phyloP scores from a whole-genome alignment of 2,888 invertebrate species.

The Dicycla oo region DNA sequence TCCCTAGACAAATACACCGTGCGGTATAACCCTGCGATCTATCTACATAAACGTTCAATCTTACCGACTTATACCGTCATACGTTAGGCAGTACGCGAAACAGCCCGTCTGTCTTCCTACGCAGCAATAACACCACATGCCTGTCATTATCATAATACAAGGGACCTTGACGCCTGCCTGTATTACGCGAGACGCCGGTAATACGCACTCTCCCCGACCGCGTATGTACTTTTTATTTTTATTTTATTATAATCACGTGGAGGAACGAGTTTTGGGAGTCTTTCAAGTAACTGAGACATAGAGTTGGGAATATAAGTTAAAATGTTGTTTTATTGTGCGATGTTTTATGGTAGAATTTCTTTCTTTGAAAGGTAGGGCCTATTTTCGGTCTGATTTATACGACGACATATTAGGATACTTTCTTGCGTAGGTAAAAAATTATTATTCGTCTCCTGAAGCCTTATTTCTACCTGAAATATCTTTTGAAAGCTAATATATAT shows the following conservation, averaged over 20 bases:
- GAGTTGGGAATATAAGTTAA: slow-evolving; percentile 40
- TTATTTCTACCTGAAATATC: slow-evolving; percentile 17
- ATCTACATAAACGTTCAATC: slow-evolving; percentile 62
- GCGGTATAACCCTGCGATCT: slow-evolving; percentile 32
- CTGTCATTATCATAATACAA: slow-evolving; percentile 60
- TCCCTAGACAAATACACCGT: slow-evolving; percentile 47
- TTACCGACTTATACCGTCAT: slow-evolving; percentile 36
- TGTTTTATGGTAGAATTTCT: slow-evolving; percentile 20
- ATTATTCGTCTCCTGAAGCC: slow-evolving; percentile 19
- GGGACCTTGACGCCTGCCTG: slow-evolving; percentile 52
- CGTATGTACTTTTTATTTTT: slow-evolving; percentile 54
- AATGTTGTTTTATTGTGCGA: slow-evolving; percentile 48
- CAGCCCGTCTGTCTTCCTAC: slow-evolving; percentile 34
- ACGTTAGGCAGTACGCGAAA: slow-evolving; percentile 34
- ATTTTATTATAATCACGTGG: slow-evolving; percentile 53
- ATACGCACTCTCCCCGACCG: slow-evolving; percentile 41
- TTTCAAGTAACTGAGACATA: slow-evolving; percentile 27
- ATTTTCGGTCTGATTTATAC: slow-evolving; percentile 39
- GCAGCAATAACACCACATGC: slow-evolving; percentile 45
- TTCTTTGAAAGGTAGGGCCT: slow-evolving; percentile 9
- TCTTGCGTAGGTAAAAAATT: slow-evolving; percentile 15
- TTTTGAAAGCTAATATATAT: slow-evolving; percentile 17
- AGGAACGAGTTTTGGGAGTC: slow-evolving; percentile 26
- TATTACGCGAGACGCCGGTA: slow-evolving; percentile 43
- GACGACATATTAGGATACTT: slow-evolving; percentile 32